Evolutionary conservation across 2,797 vertebrate species (phyloP), one percentile per base, ranked within the genome.

Genomic region (Thunnus albacares): DNA sequence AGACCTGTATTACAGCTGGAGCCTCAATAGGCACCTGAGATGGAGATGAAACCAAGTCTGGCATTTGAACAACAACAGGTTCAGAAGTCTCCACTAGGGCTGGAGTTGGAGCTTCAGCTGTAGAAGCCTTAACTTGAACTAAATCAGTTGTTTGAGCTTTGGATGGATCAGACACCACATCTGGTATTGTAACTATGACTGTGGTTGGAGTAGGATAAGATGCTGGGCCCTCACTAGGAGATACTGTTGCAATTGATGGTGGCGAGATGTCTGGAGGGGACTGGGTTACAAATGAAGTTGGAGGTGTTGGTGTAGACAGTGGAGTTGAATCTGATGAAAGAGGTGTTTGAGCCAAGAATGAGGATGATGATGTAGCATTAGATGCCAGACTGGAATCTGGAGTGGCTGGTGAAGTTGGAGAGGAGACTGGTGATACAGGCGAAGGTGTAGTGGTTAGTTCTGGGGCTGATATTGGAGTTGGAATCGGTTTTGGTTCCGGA

Each of bases 301-400:
- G 82, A 71, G 83, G 87, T 82, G 94, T 93, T 81, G 94, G 94
- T 81, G 93, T 93, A 63, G 93, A 93, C 49, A 94, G 47, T 75
- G 93, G 93, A 70, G 93, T 92, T 83, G 91, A 93, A 77, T 94
- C 94, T 81, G 92, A 91, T 49, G 93, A 95, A 75, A 90, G 47
- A 53, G 94, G 92, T 76, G 92, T 93, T 85, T 89, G 93, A 86
- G 85, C 88, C 47, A 91, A 90, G 66, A 91, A 90, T 64, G 92
- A 91, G 8, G 90, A 92, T 55, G 94, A 91, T 30, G 93, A 94
- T 70, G 94, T 93, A 52, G 91, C 91, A 87, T 93, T 93, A 38
- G 93, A 94, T 58, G 85, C 89, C 72, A 94, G 83, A 90, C 92
- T 95, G 61, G 90, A 94, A 84, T 95, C 93, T 84, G 93, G 91